Base-by-base conservation (phyloP, 2,113 vertebrate species). In the Sinocyclocheilus anophthalmus region DNA sequence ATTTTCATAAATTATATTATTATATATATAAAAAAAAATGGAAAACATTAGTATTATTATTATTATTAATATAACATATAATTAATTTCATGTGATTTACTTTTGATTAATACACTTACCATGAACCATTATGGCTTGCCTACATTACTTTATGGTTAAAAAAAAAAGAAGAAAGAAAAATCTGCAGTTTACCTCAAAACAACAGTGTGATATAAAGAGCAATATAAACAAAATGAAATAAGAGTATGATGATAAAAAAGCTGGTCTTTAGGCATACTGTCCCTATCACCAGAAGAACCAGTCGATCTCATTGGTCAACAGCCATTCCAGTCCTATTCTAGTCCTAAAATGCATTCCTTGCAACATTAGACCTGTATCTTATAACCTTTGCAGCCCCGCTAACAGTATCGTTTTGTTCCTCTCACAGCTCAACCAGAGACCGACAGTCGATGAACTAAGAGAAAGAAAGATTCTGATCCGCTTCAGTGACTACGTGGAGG, bases 401-500 rank as follows among this genome's bases (percentile, higher is more conserved):
- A 53, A 39, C 12, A 80, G 11, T 16, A 1, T 45, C 0, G 1
- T 42, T 0, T 65, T 55, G 59, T 13, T 33, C 2, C 22, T 4
- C 39, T 78, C 90, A 69, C 90, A 99, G 98, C 96, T 99, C 78
- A 99, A 98, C 91, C 97, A 99, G 94, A 96, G 98, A 87, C 98
- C 98, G 39, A 99, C 98, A 0, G 98, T 99, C 1, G 98, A 99
- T 72, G 98, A 99, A 89, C 94, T 99, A 39, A 94, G 98, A 87
- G 98, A 99, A 93, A 96, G 97, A 89, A 99, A 99, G 94, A 99
- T 99, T 90, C 95, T 99, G 91, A 99, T 99, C 89, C 97, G 98
- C 82, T 99, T 99, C 95, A 99, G 98, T 33, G 98, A 99, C 90
- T 99, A 99, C 0, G 98, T 99, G 90, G 98, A 99, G 92, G 98